Conservation (phyloP, 2,888 invertebrate genomes). For the Acanthosepion esculentum region DNA sequence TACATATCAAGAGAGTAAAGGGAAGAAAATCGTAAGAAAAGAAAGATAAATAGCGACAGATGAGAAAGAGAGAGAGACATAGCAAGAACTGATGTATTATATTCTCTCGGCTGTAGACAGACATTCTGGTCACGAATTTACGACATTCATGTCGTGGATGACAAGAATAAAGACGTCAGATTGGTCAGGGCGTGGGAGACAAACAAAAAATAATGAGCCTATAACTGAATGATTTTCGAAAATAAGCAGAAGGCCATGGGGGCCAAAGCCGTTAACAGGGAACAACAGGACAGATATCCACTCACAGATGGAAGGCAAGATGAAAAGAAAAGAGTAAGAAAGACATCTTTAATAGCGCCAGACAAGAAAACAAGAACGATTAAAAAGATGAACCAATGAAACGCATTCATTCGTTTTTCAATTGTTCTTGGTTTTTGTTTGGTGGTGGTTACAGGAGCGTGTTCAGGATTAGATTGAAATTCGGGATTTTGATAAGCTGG, state of each 20-base stretch:
- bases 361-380: not conserved
- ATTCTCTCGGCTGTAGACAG: not conserved
- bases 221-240: not conserved
- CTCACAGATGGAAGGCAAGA: not conserved
- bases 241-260: not conserved
- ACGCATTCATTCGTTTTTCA: not conserved
- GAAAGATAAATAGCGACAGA: not conserved
- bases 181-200: not conserved
- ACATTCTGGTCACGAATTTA: conserved; percentile 33
- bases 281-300: not conserved
- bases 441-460: not conserved
- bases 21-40: not conserved
- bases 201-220: not conserved
- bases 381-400: not conserved
- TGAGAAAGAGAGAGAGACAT: not conserved
- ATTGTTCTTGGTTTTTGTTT: not conserved
- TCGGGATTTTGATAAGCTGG: not conserved
- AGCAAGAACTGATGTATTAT: not conserved
- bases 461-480: not conserved
- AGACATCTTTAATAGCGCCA: too few species aligned
- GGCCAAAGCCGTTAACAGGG: not conserved
- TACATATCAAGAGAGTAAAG: not conserved
- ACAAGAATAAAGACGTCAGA: not conserved
- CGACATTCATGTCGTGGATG: not conserved
- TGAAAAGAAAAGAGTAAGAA: too few species aligned